These are phyloP conservation scores for Loriculus beryllinus DNA, from an alignment of 2,797 vertebrate genomes.

Conservation along the genomic window DNA sequence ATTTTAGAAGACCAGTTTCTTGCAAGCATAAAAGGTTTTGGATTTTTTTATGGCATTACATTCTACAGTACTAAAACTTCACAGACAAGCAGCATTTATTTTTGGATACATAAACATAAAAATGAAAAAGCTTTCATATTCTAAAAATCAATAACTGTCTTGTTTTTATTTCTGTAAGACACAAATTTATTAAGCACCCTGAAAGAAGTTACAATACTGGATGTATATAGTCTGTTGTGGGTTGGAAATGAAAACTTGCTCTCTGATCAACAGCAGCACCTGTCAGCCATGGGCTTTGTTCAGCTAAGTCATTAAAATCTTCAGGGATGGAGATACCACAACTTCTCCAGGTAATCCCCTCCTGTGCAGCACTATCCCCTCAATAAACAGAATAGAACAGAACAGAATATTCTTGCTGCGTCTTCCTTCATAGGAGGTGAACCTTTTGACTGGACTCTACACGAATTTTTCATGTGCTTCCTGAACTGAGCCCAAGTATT, in stretches of 20 bases:
- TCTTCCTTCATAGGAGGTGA: not conserved
- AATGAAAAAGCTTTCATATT: not conserved
- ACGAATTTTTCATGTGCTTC: not conserved
- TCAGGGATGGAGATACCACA: not conserved
- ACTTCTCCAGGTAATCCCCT: not conserved
- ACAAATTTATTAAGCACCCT: not conserved
- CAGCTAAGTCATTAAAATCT: not conserved
- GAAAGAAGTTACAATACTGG: not conserved
- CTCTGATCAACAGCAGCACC: not conserved
- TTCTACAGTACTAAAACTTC: not conserved
- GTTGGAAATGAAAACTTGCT: not conserved
- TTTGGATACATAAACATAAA: not conserved
- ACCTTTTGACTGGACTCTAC: not conserved
- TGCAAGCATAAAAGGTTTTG: not conserved
- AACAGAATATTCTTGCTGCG: not conserved
- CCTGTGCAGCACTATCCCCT: not conserved
- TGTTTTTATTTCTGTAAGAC: not conserved
- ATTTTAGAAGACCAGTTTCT: not conserved
- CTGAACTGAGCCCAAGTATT: not conserved
- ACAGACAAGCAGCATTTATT: not conserved
- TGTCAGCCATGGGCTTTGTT: not conserved
- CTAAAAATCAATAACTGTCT: not conserved
- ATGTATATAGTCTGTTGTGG: not conserved
- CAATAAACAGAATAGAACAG: not conserved
- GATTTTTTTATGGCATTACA: not conserved